phyloP scores from a whole-genome alignment of 2,797 vertebrate species.

The Garrulus glandarius region DNA sequence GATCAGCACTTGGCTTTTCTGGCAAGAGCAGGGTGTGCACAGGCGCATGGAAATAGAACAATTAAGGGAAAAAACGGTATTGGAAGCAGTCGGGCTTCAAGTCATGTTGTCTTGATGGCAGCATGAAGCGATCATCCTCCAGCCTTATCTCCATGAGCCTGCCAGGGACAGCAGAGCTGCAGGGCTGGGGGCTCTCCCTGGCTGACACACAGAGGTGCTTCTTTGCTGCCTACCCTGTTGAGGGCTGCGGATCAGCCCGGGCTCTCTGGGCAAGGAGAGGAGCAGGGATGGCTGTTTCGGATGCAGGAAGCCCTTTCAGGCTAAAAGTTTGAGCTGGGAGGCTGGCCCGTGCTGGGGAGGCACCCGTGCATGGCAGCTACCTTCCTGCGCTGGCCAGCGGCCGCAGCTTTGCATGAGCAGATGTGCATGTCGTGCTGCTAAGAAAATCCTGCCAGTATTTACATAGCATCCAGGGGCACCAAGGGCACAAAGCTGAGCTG shows the following conservation, averaged over 20 bases:
- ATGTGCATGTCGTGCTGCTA: neutral
- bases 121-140: neutral
- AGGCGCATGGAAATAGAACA: conserved; percentile 3
- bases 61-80: neutral
- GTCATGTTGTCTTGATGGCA: neutral
- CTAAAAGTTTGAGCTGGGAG: neutral
- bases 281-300: neutral
- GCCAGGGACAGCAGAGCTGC: neutral
- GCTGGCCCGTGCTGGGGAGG: neutral
- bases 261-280: neutral
- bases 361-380: neutral
- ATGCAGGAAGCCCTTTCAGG: neutral
- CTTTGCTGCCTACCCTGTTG: neutral
- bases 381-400: fast-evolving
- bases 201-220: neutral
- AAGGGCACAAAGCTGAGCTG: neutral
- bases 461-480: neutral
- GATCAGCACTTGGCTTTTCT: conserved; percentile 43
- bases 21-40: neutral
- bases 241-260: neutral
- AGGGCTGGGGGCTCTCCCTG: neutral
- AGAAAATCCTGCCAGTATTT: neutral
- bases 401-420: neutral
- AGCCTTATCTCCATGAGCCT: neutral
- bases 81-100: neutral